Percentiles rank a stretch among this genome's conserved stretches.
Conservation (phyloP, 2,888 invertebrate genomes). For the Pomacea canaliculata region DNA sequence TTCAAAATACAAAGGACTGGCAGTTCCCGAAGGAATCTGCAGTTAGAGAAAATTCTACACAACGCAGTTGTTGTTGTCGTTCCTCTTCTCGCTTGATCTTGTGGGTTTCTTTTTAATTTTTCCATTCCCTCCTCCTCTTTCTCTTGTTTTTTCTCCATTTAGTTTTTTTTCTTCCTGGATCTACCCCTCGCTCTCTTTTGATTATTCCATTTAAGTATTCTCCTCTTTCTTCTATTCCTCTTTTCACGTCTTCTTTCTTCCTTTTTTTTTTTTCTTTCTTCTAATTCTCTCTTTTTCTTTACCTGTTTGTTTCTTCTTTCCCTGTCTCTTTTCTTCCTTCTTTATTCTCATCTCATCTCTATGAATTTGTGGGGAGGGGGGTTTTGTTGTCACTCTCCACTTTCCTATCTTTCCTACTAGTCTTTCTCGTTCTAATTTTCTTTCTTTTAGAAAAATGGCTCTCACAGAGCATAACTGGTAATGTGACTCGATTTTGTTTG, state of each 20-base stretch:
- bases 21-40: too few species aligned
- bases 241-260: not conserved
- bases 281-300: not conserved
- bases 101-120: not conserved
- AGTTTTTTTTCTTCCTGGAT: not conserved
- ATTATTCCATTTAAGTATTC: not conserved
- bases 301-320: not conserved
- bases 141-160: not conserved
- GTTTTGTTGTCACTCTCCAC: not conserved
- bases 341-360: too few species aligned
- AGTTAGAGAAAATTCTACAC: too few species aligned
- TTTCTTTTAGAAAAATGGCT: not conserved
- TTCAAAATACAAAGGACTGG: too few species aligned
- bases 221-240: not conserved
- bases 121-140: not conserved
- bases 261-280: not conserved
- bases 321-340: not conserved
- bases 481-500: too few species aligned
- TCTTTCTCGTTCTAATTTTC: not conserved
- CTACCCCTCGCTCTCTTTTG: not conserved
- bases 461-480: too few species aligned
- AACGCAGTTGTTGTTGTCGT: too few species aligned
- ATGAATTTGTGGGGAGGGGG: too few species aligned
- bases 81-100: too few species aligned
- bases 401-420: not conserved